These are phyloP conservation scores for Drosophila busckii DNA, from an alignment of 1,140 invertebrate species.

Conservation along the genomic window DNA sequence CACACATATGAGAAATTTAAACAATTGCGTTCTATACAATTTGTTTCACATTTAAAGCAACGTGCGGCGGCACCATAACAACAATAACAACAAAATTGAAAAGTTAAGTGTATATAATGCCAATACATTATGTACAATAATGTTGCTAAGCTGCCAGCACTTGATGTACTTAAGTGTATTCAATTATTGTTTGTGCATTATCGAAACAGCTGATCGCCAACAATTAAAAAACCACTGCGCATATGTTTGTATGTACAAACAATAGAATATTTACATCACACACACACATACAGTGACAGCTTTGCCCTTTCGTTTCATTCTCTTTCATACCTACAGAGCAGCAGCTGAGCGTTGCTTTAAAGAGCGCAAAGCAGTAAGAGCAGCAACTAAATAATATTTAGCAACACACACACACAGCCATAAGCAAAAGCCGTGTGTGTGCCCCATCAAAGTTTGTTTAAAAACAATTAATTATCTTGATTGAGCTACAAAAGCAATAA, in stretches of 20 bases:
- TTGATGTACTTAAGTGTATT: conserved; percentile 4
- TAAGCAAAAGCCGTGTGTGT: conserved; percentile 11
- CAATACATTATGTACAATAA: conserved; percentile 1
- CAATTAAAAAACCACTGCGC: conserved; percentile 65
- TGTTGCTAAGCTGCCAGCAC: background rate
- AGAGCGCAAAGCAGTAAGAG: no score
- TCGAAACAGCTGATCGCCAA: conserved; percentile 66
- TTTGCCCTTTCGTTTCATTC: no score
- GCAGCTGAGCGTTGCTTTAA: no score
- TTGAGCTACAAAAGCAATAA: conserved; percentile 13
- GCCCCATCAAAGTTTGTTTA: conserved; percentile 31
- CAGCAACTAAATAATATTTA: no score
- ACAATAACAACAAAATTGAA: conserved; percentile 48
- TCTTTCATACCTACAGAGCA: no score
- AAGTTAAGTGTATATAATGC: conserved; percentile 52
- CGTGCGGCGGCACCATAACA: conserved; percentile 38
- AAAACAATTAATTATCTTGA: conserved; percentile 50
- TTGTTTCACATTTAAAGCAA: conserved; percentile 39
- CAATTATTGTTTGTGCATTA: conserved; percentile 26
- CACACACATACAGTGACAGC: background rate
- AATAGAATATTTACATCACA: no score
- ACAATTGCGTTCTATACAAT: conserved; percentile 49
- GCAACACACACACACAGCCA: background rate
- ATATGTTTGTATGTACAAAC: conserved; percentile 36
- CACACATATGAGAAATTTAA: conserved; percentile 8